These are phyloP conservation scores for Emydoidea blandingii DNA, from an alignment of 2,797 vertebrate genomes.

Conservation along the genomic window DNA sequence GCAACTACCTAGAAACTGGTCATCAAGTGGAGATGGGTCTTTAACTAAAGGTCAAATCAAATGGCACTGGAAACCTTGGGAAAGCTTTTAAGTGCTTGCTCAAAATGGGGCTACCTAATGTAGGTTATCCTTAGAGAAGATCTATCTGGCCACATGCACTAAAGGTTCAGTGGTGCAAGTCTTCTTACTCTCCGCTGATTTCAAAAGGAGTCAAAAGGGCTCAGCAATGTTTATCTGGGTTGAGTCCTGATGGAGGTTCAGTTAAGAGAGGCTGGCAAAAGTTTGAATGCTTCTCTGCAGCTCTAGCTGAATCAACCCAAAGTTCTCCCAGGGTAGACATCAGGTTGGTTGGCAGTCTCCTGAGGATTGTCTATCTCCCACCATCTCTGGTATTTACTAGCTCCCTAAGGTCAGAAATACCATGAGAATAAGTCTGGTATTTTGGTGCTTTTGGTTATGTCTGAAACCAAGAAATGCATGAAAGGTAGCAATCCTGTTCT, in stretches of 20 bases:
- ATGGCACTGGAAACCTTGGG: background rate
- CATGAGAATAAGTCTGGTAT: background rate
- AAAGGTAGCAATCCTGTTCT: background rate
- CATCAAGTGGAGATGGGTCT: background rate
- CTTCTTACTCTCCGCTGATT: background rate
- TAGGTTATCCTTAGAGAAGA: background rate
- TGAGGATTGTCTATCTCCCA: background rate
- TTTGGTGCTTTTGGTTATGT: background rate
- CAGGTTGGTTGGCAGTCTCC: background rate
- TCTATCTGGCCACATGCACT: background rate
- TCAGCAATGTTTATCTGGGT: background rate
- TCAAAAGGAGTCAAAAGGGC: background rate
- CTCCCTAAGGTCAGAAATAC: background rate
- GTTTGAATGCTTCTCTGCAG: background rate
- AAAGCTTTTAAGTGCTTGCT: background rate
- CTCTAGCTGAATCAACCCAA: background rate
- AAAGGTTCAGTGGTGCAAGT: background rate
- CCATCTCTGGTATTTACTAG: background rate
- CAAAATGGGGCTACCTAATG: background rate
- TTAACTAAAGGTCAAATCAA: constrained; percentile 14
- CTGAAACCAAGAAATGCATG: background rate
- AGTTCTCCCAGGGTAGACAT: background rate
- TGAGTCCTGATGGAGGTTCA: background rate
- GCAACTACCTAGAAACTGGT: background rate
- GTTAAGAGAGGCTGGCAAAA: background rate